These are phyloP conservation scores for Chamaetylas fuelleborni DNA, from an alignment of 2,113 vertebrate species.

Conservation along the genomic window DNA sequence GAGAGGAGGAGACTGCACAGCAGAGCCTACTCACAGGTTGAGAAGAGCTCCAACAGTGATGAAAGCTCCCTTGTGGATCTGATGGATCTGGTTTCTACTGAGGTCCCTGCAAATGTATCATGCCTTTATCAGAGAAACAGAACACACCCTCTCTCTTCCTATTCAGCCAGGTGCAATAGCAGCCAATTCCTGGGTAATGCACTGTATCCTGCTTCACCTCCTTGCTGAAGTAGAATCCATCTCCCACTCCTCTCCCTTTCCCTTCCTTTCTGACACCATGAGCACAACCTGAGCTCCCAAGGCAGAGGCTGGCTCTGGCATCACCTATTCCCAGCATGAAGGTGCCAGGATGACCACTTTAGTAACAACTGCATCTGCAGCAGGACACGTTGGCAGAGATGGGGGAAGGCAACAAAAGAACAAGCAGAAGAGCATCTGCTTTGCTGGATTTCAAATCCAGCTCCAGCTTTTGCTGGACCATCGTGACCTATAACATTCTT, in stretches of 20 bases:
- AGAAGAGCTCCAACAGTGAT: constrained; percentile 80
- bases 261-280: not conserved
- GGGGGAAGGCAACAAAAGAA: not conserved
- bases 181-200: not conserved
- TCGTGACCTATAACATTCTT: not conserved
- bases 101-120: constrained; percentile 81
- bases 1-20: not conserved
- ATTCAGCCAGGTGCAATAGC: not conserved
- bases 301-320: not conserved
- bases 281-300: not conserved
- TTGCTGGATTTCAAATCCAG: not conserved
- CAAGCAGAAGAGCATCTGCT: not conserved
- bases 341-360: not conserved
- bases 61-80: constrained; percentile 88
- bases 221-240: accelerated
- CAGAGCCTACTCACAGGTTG: constrained; percentile 87
- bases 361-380: not conserved
- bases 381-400: not conserved
- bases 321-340: not conserved
- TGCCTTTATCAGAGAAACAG: not conserved
- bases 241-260: not conserved
- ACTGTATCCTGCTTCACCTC: not conserved
- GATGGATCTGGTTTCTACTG: constrained; percentile 88
- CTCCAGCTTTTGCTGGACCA: not conserved
- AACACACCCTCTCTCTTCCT: not conserved